Evolutionary conservation across 2,888 invertebrate species (phyloP).

Genomic region (Carpatolechia fugitivella): DNA sequence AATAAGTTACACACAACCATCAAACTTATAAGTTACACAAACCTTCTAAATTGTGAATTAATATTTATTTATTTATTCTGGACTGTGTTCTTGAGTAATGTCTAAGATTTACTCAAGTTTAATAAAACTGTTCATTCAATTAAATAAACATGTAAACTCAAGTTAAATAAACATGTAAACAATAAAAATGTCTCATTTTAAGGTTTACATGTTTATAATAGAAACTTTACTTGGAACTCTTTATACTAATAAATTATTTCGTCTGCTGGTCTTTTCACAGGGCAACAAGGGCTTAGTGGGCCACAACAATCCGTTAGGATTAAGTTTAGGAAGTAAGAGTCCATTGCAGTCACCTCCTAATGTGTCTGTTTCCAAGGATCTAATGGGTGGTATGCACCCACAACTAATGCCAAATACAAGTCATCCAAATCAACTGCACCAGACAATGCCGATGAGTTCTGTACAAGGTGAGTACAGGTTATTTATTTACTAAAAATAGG

Average conservation of each 20-base stretch:
- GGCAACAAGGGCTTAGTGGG: conserved; percentile 85
- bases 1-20: no score
- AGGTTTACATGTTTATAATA: conserved; percentile 14
- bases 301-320: conserved; percentile 85
- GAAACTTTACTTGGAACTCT: not conserved
- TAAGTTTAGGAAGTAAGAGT: conserved; percentile 89
- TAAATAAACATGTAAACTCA: no score
- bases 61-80: not conserved
- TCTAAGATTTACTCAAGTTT: not conserved
- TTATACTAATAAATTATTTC: conserved; percentile 57
- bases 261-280: conserved; percentile 78
- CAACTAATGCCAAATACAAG: conserved; percentile 88
- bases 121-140: not conserved
- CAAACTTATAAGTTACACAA: no score
- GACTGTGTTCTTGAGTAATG: not conserved
- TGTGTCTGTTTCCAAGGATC: conserved; percentile 88
- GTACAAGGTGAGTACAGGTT: conserved; percentile 79
- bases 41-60: no score
- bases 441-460: conserved; percentile 84
- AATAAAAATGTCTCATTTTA: not conserved
- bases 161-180: not conserved
- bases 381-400: conserved; percentile 84
- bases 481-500: not conserved
- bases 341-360: conserved; percentile 92
- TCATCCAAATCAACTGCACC: conserved; percentile 79